phyloP scores from a whole-genome alignment of 2,888 invertebrate genomes.

The Sesia bembeciformis region DNA sequence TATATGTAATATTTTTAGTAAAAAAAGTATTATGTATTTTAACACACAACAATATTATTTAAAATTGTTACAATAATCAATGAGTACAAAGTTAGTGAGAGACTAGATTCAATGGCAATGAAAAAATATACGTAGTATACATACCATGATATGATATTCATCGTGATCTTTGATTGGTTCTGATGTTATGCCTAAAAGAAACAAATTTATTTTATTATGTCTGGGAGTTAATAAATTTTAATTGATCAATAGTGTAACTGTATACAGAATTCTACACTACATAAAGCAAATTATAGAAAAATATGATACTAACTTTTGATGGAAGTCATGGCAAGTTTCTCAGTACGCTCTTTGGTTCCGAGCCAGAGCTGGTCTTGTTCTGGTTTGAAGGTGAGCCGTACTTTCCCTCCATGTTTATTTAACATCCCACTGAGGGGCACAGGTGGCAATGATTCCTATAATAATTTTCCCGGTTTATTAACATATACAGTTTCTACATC shows the following conservation, averaged over 20 bases:
- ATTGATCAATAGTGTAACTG: too few species aligned
- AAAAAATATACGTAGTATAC: conserved; percentile 15
- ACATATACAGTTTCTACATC: too few species aligned
- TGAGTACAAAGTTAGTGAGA: too few species aligned
- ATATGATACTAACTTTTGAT: conserved; percentile 81
- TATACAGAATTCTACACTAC: too few species aligned
- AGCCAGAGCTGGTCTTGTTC: conserved; percentile 94
- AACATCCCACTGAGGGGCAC: conserved; percentile 91
- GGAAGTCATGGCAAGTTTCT: conserved; percentile 92
- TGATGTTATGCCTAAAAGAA: conserved; percentile 63
- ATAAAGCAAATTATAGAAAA: background rate
- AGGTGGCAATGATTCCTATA: conserved; percentile 85
- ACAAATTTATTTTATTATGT: background rate
- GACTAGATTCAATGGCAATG: too few species aligned
- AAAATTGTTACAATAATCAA: too few species aligned
- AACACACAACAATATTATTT: too few species aligned
- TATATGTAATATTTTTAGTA: background rate
- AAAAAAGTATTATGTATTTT: too few species aligned
- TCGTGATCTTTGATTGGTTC: conserved; percentile 92
- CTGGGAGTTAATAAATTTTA: too few species aligned
- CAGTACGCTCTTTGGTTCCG: conserved; percentile 93
- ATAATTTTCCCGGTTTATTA: conserved; percentile 3
- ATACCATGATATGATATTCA: conserved; percentile 93
- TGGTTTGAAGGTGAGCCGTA: conserved; percentile 92
- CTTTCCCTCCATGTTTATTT: conserved; percentile 92